Evolutionary conservation across 2,797 vertebrate species (phyloP), one percentile per base, ranked within the genome.

Genomic region (Adelosebastes latens): DNA sequence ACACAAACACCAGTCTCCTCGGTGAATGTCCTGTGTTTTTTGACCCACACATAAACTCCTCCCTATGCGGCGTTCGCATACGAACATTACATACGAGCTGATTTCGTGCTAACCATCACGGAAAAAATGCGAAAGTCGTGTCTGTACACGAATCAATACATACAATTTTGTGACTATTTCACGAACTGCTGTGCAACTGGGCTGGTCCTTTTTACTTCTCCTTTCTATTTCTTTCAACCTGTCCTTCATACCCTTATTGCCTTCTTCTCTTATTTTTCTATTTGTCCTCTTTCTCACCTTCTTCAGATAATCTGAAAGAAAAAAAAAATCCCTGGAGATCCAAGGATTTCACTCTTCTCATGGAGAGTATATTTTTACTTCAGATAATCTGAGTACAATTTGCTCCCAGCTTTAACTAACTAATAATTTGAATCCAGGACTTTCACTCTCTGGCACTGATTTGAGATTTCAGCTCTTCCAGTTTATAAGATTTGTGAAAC

Each of bases 401-500:
- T 25, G 7, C 24, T 71, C 22, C 13, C n/a, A 53, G 8, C 20
- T 29, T 31, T 39, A 46, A 46, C 42, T 46, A 2, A 55, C 18
- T 2, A 10, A 56, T 1, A n/a, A 4, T 46, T 68, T 73, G 5
- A 77, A 32, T 25, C 5, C 9, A 12, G 13, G 31, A 42, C 27
- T 32, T 55, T 42, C 5, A 27, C 46, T 14, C 22, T n/a, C 12
- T 60, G 18, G 14, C 25, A 8, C 46, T 13, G 27, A 49, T 73
- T 65, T 74, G 14, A 73, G 27, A 62, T 73, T 55, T 68, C 61
- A 20, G 36, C 20, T 39, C 20, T 71, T 66, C 20, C 65, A 2
- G 61, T 82, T 75, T 70, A 34, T 55, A 25, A 22, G 49, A 84
- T 24, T 66, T 53, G 24, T 61, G 46, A 62, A 74, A 73, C 18